Evolutionary conservation across 92 coral and sea anemone genomes (phyloP).

Genomic region (Porites cylindrica): DNA sequence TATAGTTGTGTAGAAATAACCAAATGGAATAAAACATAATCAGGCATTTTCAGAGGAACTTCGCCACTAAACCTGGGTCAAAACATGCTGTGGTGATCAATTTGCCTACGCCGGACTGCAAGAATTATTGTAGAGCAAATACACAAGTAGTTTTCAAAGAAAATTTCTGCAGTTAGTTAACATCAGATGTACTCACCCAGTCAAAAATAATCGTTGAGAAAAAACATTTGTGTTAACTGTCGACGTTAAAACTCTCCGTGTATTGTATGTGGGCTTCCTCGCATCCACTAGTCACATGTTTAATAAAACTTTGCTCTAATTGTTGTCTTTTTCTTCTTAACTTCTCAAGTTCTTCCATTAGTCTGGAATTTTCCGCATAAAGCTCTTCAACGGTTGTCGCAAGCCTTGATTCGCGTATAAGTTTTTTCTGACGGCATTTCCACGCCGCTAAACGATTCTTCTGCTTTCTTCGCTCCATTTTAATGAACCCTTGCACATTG

Average conservation of each 20-base stretch:
- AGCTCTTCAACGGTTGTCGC: constrained; percentile 73
- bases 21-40: too few relatives aligned
- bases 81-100: neutral
- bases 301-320: constrained; percentile 61
- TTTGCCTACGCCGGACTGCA: neutral
- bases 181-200: neutral
- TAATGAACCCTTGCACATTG: constrained; percentile 61
- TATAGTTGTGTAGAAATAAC: too few relatives aligned
- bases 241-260: constrained; percentile 42
- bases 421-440: constrained; percentile 78
- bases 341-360: constrained; percentile 63
- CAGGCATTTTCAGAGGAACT: neutral
- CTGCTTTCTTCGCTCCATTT: constrained; percentile 54
- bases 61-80: neutral
- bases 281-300: constrained; percentile 67
- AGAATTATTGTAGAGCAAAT: too few relatives aligned
- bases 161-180: neutral
- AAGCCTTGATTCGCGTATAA: constrained; percentile 60
- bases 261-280: constrained; percentile 74
- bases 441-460: constrained; percentile 78
- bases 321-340: constrained; percentile 61
- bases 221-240: constrained; percentile 2
- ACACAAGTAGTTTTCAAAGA: neutral
- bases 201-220: neutral
- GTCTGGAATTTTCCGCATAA: constrained; percentile 68